Evolutionary conservation across 2,888 invertebrate species (phyloP).

Genomic region (Agriopis marginaria): DNA sequence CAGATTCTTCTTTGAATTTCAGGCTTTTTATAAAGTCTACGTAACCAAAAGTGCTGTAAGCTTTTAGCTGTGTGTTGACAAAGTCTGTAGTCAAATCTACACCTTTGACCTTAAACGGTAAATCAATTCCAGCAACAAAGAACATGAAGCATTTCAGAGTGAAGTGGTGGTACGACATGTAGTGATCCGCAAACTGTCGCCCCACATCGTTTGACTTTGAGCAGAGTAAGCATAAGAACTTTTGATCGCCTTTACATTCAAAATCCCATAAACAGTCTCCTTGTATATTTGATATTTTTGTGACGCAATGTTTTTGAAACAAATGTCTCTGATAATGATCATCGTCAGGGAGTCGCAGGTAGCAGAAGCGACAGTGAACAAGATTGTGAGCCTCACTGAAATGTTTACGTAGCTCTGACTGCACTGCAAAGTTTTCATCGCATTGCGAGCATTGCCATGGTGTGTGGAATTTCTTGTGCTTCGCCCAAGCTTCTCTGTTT

Average conservation of each 20-base stretch:
- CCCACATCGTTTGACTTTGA: constrained; percentile 64
- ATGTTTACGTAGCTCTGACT: constrained; percentile 67
- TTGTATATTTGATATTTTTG: constrained; percentile 64
- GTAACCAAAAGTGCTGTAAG: constrained; percentile 48
- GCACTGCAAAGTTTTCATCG: constrained; percentile 65
- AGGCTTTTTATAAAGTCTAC: constrained; percentile 46
- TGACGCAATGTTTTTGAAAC: constrained; percentile 75
- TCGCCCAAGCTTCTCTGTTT: constrained; percentile 71
- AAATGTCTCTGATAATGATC: constrained; percentile 74
- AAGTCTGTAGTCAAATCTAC: constrained; percentile 74
- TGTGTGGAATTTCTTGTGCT: constrained; percentile 72
- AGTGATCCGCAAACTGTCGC: constrained; percentile 74
- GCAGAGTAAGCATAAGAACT: constrained; percentile 74
- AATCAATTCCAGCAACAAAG: constrained; percentile 67
- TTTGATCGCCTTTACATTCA: constrained; percentile 63
- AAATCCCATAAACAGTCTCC: constrained; percentile 71
- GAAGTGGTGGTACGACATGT: constrained; percentile 78
- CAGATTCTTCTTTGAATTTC: constrained; percentile 28
- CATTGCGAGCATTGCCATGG: constrained; percentile 83
- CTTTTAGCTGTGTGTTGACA: constrained; percentile 67
- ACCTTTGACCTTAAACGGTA: constrained; percentile 71
- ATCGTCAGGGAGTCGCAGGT: constrained; percentile 72
- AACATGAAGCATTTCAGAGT: constrained; percentile 78
- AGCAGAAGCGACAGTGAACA: constrained; percentile 79
- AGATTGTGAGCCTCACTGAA: constrained; percentile 68